phyloP scores from a whole-genome alignment of 23 tunicate genomes.

The Aplidium turbinatum region DNA sequence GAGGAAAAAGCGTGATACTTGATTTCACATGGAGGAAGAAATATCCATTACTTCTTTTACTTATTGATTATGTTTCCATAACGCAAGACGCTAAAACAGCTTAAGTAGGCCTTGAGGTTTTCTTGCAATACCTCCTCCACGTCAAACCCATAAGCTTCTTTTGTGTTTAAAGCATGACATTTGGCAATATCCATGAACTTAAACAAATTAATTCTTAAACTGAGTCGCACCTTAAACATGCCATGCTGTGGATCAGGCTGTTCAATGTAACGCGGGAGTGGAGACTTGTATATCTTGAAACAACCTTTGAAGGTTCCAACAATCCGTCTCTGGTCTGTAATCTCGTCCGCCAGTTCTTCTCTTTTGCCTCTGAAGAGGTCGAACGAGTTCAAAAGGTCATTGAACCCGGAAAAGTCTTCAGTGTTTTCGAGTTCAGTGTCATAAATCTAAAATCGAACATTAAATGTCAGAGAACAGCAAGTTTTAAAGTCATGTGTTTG shows the following conservation, averaged over 20 bases:
- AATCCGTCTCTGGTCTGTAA: conserved; percentile 68
- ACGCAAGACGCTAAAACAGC: too few species aligned
- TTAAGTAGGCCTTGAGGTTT: too few species aligned
- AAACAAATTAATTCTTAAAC: too few species aligned
- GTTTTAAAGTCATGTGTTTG: neutral
- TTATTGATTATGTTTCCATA: too few species aligned
- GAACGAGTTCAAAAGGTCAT: conserved; percentile 76
- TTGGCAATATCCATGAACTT: too few species aligned
- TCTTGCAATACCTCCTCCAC: too few species aligned
- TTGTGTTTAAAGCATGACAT: too few species aligned
- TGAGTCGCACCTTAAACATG: conserved; percentile 87
- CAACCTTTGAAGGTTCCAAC: conserved; percentile 86
- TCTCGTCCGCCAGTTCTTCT: conserved; percentile 65
- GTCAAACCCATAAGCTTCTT: too few species aligned
- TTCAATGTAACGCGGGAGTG: conserved; percentile 73
- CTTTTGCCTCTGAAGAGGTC: conserved; percentile 82
- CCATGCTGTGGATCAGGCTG: conserved; percentile 94
- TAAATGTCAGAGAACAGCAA: too few species aligned
- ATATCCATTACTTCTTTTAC: too few species aligned
- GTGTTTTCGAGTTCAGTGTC: conserved; percentile 86
- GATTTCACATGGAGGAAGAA: too few species aligned
- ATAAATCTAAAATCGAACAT: conserved; percentile 42
- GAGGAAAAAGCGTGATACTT: too few species aligned
- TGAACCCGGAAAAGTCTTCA: conserved; percentile 67
- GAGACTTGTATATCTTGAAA: conserved; percentile 78